These are phyloP conservation scores for Acanthurus tractus DNA, from an alignment of 2,797 vertebrate species.

Conservation along the genomic window DNA sequence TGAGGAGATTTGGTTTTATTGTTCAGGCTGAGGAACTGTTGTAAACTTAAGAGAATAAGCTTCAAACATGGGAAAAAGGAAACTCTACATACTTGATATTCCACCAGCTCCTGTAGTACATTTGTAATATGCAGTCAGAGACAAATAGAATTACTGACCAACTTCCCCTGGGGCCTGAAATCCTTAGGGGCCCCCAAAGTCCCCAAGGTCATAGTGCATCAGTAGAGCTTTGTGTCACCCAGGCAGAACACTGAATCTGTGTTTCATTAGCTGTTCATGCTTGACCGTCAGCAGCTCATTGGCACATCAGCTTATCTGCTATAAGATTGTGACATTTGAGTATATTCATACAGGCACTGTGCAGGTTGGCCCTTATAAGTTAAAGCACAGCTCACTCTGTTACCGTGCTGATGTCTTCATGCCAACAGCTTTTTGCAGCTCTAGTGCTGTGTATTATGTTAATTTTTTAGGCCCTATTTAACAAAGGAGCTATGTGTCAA, in stretches of 20 bases:
- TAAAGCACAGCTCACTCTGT: not conserved
- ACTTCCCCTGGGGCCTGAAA: not conserved
- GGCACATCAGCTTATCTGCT: not conserved
- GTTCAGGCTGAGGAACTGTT: not conserved
- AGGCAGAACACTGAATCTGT: conserved; percentile 11
- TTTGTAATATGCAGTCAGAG: not conserved
- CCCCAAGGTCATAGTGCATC: not conserved
- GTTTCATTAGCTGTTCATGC: conserved; percentile 25
- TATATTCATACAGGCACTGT: conserved; percentile 9
- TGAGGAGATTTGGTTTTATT: conserved; percentile 3
- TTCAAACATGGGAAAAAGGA: conserved; percentile 3
- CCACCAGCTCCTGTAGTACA: not conserved
- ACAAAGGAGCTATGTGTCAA: not conserved
- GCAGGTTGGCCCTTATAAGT: not conserved
- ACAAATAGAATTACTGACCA: conserved; percentile 3
- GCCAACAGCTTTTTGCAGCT: not conserved
- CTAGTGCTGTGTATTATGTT: not conserved
- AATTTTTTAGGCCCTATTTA: not conserved
- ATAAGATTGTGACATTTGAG: conserved; percentile 12
- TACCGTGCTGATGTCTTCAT: not conserved
- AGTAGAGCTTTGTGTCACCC: not conserved
- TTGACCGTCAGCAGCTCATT: not conserved
- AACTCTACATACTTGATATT: conserved; percentile 8
- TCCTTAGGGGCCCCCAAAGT: not conserved
- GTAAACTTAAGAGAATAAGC: conserved; percentile 10